A percentile compares a stretch with the other conserved stretches of the same genome.
Conservation (phyloP, 1,140 invertebrate species). For the Plodia interpunctella region DNA sequence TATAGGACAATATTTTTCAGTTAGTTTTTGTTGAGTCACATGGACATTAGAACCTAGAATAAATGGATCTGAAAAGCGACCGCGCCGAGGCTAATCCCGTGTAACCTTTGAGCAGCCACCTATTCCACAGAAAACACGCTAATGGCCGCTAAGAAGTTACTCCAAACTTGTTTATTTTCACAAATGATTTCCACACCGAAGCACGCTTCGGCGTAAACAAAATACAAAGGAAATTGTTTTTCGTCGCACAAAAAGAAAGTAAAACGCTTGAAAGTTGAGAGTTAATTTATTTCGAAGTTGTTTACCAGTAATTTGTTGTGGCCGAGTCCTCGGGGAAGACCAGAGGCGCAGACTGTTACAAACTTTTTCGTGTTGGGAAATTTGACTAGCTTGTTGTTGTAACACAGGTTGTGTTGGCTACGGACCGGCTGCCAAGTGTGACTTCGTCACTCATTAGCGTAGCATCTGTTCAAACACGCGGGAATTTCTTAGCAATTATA, state of each 20-base stretch:
- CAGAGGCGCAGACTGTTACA: slow-evolving; percentile 43
- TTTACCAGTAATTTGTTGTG: slow-evolving; percentile 71
- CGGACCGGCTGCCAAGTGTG: neutral
- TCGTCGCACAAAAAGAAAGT: slow-evolving; percentile 64
- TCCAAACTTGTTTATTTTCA: slow-evolving; percentile 25
- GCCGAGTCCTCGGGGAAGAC: slow-evolving; percentile 52
- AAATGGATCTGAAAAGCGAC: no score
- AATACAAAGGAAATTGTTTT: slow-evolving; percentile 66
- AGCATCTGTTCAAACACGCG: neutral
- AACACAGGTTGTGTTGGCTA: slow-evolving; percentile 23
- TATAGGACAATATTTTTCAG: no score
- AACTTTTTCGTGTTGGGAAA: slow-evolving; percentile 57
- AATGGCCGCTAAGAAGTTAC: slow-evolving; percentile 14
- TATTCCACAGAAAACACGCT: slow-evolving; percentile 11
- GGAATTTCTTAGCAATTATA: neutral
- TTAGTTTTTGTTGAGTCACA: no score
- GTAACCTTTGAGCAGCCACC: neutral
- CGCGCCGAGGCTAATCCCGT: neutral
- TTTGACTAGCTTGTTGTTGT: slow-evolving; percentile 42
- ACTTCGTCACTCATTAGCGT: slow-evolving; percentile 11
- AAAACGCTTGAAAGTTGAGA: slow-evolving; percentile 70
- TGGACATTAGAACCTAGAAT: no score
- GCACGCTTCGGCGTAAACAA: slow-evolving; percentile 47
- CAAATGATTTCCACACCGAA: slow-evolving; percentile 26
- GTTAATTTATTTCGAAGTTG: slow-evolving; percentile 74